Percentiles rank a stretch among this genome's conserved stretches.
These are phyloP conservation scores for Andrena minutula DNA, from an alignment of 2,888 invertebrate genomes.

Conservation along the genomic window DNA sequence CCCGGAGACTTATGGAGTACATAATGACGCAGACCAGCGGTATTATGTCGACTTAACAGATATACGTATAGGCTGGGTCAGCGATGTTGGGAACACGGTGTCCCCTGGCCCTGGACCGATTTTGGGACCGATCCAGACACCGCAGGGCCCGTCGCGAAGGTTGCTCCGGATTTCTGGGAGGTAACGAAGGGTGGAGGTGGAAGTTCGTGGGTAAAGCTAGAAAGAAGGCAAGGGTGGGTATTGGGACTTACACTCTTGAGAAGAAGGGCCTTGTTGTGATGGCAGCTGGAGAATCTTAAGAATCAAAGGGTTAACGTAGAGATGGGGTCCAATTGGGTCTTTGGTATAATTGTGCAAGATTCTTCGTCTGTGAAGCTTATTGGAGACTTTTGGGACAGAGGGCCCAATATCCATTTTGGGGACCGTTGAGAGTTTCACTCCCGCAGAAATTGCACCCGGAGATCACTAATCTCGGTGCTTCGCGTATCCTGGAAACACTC, in stretches of 20 bases:
- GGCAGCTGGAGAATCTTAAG: too few species aligned
- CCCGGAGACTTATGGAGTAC: conserved; percentile 78
- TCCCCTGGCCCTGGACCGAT: conserved; percentile 26
- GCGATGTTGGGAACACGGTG: conserved; percentile 54
- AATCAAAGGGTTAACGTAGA: too few species aligned
- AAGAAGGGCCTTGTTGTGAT: too few species aligned
- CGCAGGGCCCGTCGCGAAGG: neutral
- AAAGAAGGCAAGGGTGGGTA: neutral
- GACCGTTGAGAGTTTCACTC: conserved; percentile 50
- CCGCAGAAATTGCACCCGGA: conserved; percentile 23
- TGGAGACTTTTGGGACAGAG: neutral
- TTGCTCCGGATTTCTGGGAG: neutral
- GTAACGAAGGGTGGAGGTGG: neutral
- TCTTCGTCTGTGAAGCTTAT: too few species aligned
- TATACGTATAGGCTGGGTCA: conserved; percentile 64
- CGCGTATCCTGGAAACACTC: conserved; percentile 48
- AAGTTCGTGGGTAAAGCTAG: neutral
- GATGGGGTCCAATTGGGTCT: too few species aligned
- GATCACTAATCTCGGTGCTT: conserved; percentile 45
- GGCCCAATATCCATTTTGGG: conserved; percentile 4
- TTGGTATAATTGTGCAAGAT: too few species aligned
- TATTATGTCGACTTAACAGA: conserved; percentile 77
- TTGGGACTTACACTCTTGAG: too few species aligned
- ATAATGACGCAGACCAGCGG: conserved; percentile 77
- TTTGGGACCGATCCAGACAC: neutral